Percentiles rank a stretch among this genome's conserved stretches.
Evolutionary conservation across 2,888 invertebrate genomes (phyloP).

Genomic region (Camptogramma bilineatum): DNA sequence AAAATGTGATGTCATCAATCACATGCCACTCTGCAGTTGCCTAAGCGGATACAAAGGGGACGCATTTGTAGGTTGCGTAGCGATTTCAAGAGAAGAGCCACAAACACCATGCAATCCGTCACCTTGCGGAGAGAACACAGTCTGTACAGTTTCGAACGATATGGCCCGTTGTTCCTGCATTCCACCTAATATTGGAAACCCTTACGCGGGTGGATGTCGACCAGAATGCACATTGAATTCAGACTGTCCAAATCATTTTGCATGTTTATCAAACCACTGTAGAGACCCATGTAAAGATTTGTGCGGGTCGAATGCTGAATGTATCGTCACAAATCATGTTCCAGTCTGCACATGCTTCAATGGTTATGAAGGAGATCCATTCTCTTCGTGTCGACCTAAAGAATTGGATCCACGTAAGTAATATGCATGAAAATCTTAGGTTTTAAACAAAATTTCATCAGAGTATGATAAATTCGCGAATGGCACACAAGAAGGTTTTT

Average conservation of each 20-base stretch:
- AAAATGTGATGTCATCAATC: slow-evolving; percentile 91
- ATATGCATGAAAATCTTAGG: slow-evolving; percentile 7
- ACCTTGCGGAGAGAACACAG: slow-evolving; percentile 94
- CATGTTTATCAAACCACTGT: slow-evolving; percentile 94
- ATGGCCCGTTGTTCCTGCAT: slow-evolving; percentile 92
- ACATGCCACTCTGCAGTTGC: slow-evolving; percentile 93
- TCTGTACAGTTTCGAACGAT: slow-evolving; percentile 89
- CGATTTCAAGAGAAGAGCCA: slow-evolving; percentile 73
- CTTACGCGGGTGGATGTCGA: slow-evolving; percentile 93
- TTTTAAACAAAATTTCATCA: neutral
- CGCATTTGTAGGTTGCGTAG: slow-evolving; percentile 92
- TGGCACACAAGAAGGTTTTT: too few species aligned
- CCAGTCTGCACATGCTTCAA: slow-evolving; percentile 92
- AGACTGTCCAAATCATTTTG: slow-evolving; percentile 91
- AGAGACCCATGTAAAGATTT: slow-evolving; percentile 94
- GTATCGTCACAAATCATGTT: slow-evolving; percentile 92
- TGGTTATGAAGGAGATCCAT: slow-evolving; percentile 93
- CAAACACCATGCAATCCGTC: slow-evolving; percentile 90
- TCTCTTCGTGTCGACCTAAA: slow-evolving; percentile 88
- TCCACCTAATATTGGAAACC: slow-evolving; percentile 94
- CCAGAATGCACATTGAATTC: slow-evolving; percentile 94
- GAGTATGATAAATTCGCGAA: too few species aligned
- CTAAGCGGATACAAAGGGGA: slow-evolving; percentile 92
- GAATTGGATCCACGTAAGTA: slow-evolving; percentile 85
- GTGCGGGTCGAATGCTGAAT: slow-evolving; percentile 93